phyloP scores from a whole-genome alignment of 2,113 vertebrate species.

The Dermatemys mawii region DNA sequence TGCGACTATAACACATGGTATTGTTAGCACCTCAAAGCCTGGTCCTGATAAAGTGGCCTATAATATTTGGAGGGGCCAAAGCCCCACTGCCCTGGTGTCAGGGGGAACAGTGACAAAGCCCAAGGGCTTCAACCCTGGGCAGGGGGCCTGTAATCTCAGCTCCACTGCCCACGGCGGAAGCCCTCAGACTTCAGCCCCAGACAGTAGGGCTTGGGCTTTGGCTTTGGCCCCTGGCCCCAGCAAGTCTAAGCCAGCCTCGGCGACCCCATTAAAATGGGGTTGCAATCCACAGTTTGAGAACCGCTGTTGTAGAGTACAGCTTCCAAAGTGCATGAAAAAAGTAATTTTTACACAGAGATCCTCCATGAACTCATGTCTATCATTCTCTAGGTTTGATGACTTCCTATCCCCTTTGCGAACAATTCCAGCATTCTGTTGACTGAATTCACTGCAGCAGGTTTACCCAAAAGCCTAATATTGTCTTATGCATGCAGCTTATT shows the following conservation, averaged over 20 bases:
- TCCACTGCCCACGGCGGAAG: no score
- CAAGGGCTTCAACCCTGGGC: no score
- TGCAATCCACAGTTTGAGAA: no score
- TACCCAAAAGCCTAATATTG: neutral
- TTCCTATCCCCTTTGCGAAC: accelerated
- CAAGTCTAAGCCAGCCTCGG: no score
- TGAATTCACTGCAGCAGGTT: neutral
- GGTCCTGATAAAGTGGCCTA: neutral
- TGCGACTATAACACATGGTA: neutral
- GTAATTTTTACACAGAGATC: neutral
- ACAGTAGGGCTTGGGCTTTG: no score
- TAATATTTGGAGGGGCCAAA: neutral
- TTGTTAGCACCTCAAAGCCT: neutral
- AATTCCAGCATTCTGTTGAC: no score
- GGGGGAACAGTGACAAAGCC: no score
- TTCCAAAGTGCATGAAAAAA: neutral
- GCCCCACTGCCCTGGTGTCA: no score
- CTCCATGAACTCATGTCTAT: neutral
- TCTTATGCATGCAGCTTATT: neutral
- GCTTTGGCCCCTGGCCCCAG: no score
- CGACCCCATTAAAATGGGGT: no score
- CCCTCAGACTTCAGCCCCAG: no score
- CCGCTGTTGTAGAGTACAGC: neutral
- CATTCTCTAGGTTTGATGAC: accelerated
- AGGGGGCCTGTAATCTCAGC: no score